Percentiles rank a stretch among this genome's conserved stretches.
Conservation (phyloP, 2,113 vertebrate species). For the Dendropsophus ebraccatus region DNA sequence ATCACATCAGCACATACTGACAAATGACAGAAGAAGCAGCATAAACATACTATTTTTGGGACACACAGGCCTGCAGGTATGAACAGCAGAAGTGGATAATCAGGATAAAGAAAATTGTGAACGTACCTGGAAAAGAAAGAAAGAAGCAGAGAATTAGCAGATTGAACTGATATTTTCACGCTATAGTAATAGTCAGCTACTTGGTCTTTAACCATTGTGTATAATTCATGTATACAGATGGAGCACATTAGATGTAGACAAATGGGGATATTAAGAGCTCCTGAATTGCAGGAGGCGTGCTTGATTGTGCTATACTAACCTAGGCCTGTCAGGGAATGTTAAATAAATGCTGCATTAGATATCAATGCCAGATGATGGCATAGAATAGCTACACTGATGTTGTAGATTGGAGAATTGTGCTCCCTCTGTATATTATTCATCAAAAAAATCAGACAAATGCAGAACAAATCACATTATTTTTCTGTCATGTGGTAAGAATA, state of each 20-base stretch:
- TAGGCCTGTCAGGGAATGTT: not conserved
- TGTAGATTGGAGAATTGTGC: not conserved
- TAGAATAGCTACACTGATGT: not conserved
- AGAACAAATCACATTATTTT: not conserved
- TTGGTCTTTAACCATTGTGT: not conserved
- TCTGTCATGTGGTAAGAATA: not conserved
- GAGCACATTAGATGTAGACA: not conserved
- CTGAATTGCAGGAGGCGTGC: not conserved
- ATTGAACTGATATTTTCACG: not conserved
- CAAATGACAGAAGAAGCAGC: not conserved
- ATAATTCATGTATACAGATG: conserved; percentile 2
- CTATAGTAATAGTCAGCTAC: not conserved
- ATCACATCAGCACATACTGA: not conserved
- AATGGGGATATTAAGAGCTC: not conserved
- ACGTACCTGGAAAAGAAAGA: conserved; percentile 43
- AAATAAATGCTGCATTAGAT: not conserved
- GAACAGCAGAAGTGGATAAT: conserved; percentile 23
- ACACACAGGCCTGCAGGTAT: not conserved
- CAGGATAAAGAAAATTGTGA: conserved; percentile 18
- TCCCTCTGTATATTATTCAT: not conserved
- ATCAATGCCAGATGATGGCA: not conserved
- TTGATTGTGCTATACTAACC: conserved; percentile 1
- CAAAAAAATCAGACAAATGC: not conserved
- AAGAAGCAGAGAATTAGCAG: conserved; percentile 29
- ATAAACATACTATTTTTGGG: conserved; percentile 16